Conservation (phyloP, 2,797 vertebrate genomes). For the Anguilla marmorata region DNA sequence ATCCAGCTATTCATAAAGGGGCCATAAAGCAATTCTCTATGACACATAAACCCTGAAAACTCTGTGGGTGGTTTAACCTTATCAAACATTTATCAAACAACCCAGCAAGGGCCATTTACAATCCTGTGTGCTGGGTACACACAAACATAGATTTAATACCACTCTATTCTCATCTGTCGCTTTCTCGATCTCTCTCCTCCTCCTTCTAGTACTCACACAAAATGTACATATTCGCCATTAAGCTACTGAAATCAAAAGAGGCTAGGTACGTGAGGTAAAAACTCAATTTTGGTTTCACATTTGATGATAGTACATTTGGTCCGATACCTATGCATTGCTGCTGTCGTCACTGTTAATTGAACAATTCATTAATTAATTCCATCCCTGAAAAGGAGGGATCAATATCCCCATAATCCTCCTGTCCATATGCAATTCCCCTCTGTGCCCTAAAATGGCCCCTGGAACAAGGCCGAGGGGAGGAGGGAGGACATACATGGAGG, state of each 20-base stretch:
- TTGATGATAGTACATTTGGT: neutral
- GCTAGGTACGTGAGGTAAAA: constrained; percentile 18
- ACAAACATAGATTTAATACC: constrained; percentile 36
- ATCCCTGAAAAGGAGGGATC: constrained; percentile 35
- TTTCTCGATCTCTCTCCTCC: neutral
- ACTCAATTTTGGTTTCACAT: neutral
- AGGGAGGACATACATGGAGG: neutral
- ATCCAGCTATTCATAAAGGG: constrained; percentile 30
- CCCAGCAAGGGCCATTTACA: constrained; percentile 53
- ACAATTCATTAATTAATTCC: neutral
- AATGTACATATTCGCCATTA: neutral
- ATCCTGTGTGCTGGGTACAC: constrained; percentile 59
- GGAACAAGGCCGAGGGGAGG: neutral
- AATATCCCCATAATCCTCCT: constrained; percentile 11
- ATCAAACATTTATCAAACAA: constrained; percentile 9
- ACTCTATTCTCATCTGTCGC: constrained; percentile 22
- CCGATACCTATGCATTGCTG: neutral
- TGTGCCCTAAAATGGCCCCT: constrained; percentile 11
- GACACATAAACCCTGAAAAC: constrained; percentile 55
- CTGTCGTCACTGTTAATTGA: constrained; percentile 4
- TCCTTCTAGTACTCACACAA: constrained; percentile 7
- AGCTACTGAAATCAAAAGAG: constrained; percentile 23
- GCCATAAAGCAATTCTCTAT: constrained; percentile 67
- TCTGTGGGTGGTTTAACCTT: constrained; percentile 2
- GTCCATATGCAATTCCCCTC: neutral